Base-by-base conservation (phyloP, 2,113 vertebrate genomes). In the Otolemur garnettii region DNA sequence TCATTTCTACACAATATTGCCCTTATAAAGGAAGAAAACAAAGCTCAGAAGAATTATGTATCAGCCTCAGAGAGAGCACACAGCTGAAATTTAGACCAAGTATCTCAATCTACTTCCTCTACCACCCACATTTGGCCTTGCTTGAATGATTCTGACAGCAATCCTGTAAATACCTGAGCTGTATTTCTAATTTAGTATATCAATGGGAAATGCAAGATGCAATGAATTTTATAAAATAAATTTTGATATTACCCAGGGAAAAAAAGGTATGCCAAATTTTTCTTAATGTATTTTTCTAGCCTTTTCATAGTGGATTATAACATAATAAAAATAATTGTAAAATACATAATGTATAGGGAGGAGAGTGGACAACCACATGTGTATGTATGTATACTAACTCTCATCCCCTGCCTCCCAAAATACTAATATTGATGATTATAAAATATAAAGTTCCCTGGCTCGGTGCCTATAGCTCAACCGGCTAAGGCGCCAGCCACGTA, bases 141-240 rank as follows among this genome's bases (percentile, higher is more conserved):
- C 83, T 26, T 68, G 22, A 66, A 33, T 62, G 69, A 80, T 22
- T 50, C 24, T 42, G 45, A 88, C 24, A 62, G 60, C 60, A 86
- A 57, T 28, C 24, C 74, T 86, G 30, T 14, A 66, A 94, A 21
- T 28, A 28, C 42, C 28, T 82, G 9, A 79, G 33, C 19, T 94
- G 1, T 74, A 35, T 78, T 92, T 86, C 92, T 78, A 64, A 95
- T n/a, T 64, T 89, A 75, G 64, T 7, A 57, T 42, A 21, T 11
- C 59, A 26, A 90, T 42, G 26, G n/a, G 21, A 90, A 42, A 90
- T 35, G 1, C 35, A 90, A 79, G 62, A 83, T 78, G 55, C 22
- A 78, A 91, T 78, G 64, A 57, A 38, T 82, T 75, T 85, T 68
- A 74, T 85, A 88, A 93, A 87, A 83, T 28, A 87, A 80, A 90